These are phyloP conservation scores for Pachyramphus minor DNA, from an alignment of 2,113 vertebrate genomes.

Conservation along the genomic window DNA sequence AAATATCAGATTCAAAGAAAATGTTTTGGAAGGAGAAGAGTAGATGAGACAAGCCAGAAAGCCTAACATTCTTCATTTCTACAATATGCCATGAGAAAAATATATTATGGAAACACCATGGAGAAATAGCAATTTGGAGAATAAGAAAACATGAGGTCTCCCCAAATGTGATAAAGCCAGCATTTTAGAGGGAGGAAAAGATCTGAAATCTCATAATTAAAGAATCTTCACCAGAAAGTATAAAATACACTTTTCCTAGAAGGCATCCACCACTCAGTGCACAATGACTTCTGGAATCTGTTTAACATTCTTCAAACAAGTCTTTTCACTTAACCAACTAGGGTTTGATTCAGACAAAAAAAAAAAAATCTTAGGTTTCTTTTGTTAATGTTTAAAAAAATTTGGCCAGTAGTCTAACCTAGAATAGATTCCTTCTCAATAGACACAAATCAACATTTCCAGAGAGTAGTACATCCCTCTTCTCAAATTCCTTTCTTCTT, in stretches of 20 bases:
- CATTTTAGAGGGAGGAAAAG: not conserved
- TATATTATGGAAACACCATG: not conserved
- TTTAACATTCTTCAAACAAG: not conserved
- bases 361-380: fast-evolving
- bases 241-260: not conserved
- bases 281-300: not conserved
- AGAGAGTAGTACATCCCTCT: not conserved
- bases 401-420: not conserved
- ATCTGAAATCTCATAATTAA: not conserved
- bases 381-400: not conserved
- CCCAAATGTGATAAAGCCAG: not conserved
- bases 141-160: not conserved
- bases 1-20: not conserved
- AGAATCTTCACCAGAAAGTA: not conserved
- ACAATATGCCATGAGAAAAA: not conserved
- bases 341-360: not conserved
- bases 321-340: not conserved
- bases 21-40: not conserved
- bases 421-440: not conserved
- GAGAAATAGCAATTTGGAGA: not conserved
- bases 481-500: not conserved
- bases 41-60: not conserved
- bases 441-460: not conserved
- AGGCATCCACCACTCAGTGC: not conserved
- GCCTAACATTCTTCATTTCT: not conserved